These are phyloP conservation scores for Channa striata DNA, from an alignment of 2,797 vertebrate species.

Conservation along the genomic window DNA sequence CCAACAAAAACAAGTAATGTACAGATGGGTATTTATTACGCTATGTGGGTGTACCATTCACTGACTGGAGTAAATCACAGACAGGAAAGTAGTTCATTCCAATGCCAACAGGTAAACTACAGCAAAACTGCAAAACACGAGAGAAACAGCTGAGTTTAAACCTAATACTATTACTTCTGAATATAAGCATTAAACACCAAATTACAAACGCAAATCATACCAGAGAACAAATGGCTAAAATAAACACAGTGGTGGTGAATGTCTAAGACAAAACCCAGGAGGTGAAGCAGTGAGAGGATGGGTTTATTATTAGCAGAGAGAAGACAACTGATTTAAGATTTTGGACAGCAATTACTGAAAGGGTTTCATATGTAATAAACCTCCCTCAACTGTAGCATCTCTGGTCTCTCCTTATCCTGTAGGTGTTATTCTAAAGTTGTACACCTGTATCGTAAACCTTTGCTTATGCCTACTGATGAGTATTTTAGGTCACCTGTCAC, in stretches of 20 bases:
- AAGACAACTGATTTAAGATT: not conserved
- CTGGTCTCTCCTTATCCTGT: not conserved
- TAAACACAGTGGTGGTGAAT: too few species aligned
- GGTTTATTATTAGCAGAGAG: slow-evolving; percentile 2
- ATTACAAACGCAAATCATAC: too few species aligned
- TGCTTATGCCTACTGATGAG: not conserved
- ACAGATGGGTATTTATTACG: slow-evolving; percentile 16
- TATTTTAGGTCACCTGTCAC: slow-evolving; percentile 30
- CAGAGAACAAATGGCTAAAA: not conserved
- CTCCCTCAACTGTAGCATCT: not conserved
- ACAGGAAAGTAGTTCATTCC: not conserved
- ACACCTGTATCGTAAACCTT: too few species aligned
- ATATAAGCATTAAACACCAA: not conserved
- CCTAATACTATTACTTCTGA: not conserved
- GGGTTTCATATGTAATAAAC: not conserved
- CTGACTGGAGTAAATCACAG: slow-evolving; percentile 12
- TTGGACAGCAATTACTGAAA: not conserved
- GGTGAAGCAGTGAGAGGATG: not conserved
- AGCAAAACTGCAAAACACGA: slow-evolving; percentile 1
- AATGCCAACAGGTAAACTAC: not conserved
- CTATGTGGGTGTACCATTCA: slow-evolving; percentile 1
- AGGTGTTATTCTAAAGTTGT: too few species aligned
- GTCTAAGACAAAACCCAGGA: too few species aligned
- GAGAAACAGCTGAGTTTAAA: not conserved
- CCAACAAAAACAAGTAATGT: not conserved